Evolutionary conservation across 2,888 invertebrate species (phyloP).

Genomic region (Amphipoea oculea): DNA sequence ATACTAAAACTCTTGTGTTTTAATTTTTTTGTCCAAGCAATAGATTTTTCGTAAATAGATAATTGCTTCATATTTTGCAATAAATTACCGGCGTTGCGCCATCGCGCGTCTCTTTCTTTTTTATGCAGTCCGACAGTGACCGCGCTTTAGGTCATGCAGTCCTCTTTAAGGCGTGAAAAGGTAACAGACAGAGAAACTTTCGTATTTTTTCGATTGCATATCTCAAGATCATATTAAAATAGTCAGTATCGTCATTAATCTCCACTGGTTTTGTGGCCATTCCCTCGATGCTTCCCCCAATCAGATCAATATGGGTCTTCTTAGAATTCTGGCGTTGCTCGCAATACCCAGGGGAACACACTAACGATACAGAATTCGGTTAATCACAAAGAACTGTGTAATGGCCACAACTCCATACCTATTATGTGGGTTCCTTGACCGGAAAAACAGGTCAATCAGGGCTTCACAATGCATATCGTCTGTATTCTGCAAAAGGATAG

Average conservation of each 20-base stretch:
- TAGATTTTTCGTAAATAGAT: too few species aligned
- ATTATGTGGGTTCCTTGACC: conserved; percentile 11
- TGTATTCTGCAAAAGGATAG: background rate
- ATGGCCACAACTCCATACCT: conserved; percentile 10
- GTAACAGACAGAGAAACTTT: background rate
- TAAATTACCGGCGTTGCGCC: too few species aligned
- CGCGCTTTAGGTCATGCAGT: too few species aligned
- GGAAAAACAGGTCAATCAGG: background rate
- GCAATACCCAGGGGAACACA: conserved; percentile 11
- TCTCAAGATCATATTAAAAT: background rate
- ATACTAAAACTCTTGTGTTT: too few species aligned
- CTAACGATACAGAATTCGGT: conserved; percentile 31
- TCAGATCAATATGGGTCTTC: conserved; percentile 22
- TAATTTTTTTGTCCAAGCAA: too few species aligned
- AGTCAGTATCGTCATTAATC: background rate
- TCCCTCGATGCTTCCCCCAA: conserved; percentile 5
- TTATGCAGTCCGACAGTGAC: too few species aligned
- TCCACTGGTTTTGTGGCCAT: background rate
- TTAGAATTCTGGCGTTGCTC: conserved; percentile 30
- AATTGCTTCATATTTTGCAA: too few species aligned
- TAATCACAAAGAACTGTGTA: conserved; percentile 23
- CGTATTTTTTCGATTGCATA: background rate
- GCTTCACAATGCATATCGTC: background rate
- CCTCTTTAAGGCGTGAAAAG: background rate
- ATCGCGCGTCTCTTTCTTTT: too few species aligned